A percentile compares a stretch with the other conserved stretches of the same genome.
Evolutionary conservation across 2,797 vertebrate species (phyloP).

Genomic region (Muraenolepis orangiensis): DNA sequence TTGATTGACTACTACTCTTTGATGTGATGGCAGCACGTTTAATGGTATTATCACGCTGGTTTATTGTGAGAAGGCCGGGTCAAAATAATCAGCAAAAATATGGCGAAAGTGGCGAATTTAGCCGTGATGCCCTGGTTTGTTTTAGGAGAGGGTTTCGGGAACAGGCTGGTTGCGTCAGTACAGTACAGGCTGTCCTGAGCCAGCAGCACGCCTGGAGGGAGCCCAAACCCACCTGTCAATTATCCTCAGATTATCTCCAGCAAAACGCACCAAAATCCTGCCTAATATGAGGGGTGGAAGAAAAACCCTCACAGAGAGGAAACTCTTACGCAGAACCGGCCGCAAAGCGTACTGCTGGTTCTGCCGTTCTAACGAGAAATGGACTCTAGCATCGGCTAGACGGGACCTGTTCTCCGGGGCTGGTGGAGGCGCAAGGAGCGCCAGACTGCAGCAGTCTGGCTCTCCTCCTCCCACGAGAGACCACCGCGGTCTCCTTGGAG

Average conservation of each 20-base stretch:
- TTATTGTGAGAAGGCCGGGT: neutral
- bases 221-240: constrained; percentile 1
- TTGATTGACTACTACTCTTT: neutral
- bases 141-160: neutral
- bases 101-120: neutral
- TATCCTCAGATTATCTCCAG: neutral
- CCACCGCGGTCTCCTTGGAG: no score
- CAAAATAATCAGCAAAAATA: neutral
- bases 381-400: neutral
- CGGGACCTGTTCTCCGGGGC: neutral
- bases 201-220: neutral
- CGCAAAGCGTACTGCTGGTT: neutral
- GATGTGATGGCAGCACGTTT: neutral
- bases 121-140: neutral
- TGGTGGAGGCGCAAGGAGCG: neutral
- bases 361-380: neutral
- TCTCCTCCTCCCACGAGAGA: no score
- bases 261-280: neutral
- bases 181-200: neutral
- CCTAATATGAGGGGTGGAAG: neutral
- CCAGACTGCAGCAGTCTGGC: neutral
- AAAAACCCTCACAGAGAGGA: neutral
- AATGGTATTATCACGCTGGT: neutral
- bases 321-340: no score
- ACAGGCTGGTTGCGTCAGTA: neutral